Evolutionary conservation across 1,140 invertebrate genomes (phyloP).

Genomic region (Arctopsyche grandis): DNA sequence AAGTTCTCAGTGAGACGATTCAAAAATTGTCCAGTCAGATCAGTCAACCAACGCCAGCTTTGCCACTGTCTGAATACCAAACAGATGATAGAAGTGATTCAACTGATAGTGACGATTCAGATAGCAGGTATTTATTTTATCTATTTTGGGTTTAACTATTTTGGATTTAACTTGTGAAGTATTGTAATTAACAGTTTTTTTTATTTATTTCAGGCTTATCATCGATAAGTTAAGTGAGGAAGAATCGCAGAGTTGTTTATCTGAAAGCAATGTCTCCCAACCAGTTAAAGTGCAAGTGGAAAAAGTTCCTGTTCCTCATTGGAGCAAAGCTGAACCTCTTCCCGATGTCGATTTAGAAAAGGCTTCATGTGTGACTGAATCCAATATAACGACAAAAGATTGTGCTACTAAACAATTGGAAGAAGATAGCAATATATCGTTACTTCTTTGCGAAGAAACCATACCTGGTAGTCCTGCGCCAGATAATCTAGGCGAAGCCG

Average conservation of each 20-base stretch:
- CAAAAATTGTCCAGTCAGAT: constrained; percentile 68
- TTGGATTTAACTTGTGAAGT: no score
- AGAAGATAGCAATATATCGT: constrained; percentile 67
- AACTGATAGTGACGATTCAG: constrained; percentile 78
- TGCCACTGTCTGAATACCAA: constrained; percentile 59
- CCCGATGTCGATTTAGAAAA: constrained; percentile 51
- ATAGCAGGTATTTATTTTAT: constrained; percentile 66
- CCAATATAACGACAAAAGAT: constrained; percentile 21
- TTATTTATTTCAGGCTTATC: constrained; percentile 59
- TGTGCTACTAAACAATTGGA: constrained; percentile 53
- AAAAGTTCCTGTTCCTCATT: constrained; percentile 61
- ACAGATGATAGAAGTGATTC: constrained; percentile 63
- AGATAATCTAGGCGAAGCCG: constrained; percentile 62
- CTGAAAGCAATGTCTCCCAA: constrained; percentile 44
- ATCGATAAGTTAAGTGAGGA: constrained; percentile 65
- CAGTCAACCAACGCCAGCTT: constrained; percentile 60
- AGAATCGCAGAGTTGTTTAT: constrained; percentile 55
- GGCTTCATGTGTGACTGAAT: constrained; percentile 27
- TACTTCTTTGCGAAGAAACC: constrained; percentile 87
- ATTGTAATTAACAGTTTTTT: neutral
- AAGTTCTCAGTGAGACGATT: constrained; percentile 70
- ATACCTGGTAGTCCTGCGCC: constrained; percentile 88
- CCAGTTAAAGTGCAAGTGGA: constrained; percentile 59
- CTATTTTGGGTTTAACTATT: no score
- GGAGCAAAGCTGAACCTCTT: constrained; percentile 63